Conservation (phyloP, 2,888 invertebrate genomes). For the Tetramorium bicarinatum region DNA sequence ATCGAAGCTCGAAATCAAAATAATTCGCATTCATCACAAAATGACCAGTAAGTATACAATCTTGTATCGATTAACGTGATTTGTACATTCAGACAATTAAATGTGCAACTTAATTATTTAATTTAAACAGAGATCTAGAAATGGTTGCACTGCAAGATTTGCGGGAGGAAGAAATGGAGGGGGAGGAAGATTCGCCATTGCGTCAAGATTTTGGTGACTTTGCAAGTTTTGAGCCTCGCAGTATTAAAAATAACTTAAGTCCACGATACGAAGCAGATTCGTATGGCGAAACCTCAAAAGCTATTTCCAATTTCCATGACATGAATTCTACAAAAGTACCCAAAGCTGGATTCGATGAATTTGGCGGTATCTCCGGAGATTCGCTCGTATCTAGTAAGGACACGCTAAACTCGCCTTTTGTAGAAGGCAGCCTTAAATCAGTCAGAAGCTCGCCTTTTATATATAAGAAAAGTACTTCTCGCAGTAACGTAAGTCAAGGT, state of each 20-base stretch:
- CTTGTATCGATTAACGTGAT: conserved; percentile 6
- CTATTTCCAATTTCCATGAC: conserved; percentile 77
- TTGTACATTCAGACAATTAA: background rate
- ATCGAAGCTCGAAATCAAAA: conserved; percentile 87
- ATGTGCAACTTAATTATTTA: conserved; percentile 17
- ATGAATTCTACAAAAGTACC: conserved; percentile 82
- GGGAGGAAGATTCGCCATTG: conserved; percentile 80
- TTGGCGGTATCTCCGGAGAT: conserved; percentile 82
- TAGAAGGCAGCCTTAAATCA: conserved; percentile 83
- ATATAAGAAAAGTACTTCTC: conserved; percentile 77
- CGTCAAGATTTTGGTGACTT: conserved; percentile 83
- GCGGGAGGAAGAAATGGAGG: conserved; percentile 81
- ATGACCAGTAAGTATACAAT: conserved; percentile 78
- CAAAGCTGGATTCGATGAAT: conserved; percentile 84
- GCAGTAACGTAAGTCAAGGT: conserved; percentile 78
- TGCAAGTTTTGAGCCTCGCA: conserved; percentile 81
- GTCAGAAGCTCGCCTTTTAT: conserved; percentile 82
- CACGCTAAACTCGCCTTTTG: conserved; percentile 82
- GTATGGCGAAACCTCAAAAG: conserved; percentile 77
- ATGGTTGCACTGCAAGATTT: conserved; percentile 79
- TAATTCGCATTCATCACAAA: conserved; percentile 77
- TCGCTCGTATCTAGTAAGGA: conserved; percentile 83
- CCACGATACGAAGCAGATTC: conserved; percentile 78
- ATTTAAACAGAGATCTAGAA: conserved; percentile 79
- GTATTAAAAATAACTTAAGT: conserved; percentile 80